phyloP scores from a whole-genome alignment of 1,140 invertebrate species.

The Helicoverpa armigera region DNA sequence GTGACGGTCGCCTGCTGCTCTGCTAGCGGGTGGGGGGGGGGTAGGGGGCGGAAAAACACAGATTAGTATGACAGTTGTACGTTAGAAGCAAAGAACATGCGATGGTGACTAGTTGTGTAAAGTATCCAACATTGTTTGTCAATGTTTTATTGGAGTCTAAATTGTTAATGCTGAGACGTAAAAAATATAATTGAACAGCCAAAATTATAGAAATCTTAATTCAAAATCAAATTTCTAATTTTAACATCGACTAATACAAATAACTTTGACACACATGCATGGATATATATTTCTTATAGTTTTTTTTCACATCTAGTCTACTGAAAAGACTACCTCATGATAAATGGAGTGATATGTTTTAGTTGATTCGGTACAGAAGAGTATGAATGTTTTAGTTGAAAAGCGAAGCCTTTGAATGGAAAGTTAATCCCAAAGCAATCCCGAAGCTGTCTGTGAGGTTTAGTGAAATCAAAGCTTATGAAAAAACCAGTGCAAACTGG shows the following conservation, averaged over 20 bases:
- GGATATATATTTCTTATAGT: background rate
- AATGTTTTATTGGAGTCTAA: constrained; percentile 27
- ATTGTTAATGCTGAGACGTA: background rate
- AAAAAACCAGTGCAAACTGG: constrained; percentile 2
- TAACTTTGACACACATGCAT: constrained; percentile 28
- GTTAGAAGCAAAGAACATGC: constrained; percentile 68
- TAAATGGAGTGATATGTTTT: background rate
- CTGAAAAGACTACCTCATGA: constrained; percentile 11
- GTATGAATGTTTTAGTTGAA: constrained; percentile 25
- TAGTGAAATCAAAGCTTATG: constrained; percentile 38
- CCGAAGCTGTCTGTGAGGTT: constrained; percentile 60
- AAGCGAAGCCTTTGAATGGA: constrained; percentile 67
- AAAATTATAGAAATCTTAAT: constrained; percentile 16
- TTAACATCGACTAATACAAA: constrained; percentile 17
- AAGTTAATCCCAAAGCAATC: constrained; percentile 67
- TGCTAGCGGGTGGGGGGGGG: constrained; percentile 62
- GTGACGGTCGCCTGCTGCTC: constrained; percentile 86
- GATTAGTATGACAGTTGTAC: constrained; percentile 76
- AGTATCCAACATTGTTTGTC: constrained; percentile 25
- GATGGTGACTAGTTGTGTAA: constrained; percentile 43
- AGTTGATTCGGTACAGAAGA: background rate
- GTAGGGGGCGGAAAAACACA: constrained; percentile 70
- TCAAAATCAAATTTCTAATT: constrained; percentile 4
- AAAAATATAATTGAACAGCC: constrained; percentile 1
- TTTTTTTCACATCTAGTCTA: background rate